A percentile compares a stretch with the other conserved stretches of the same genome.
Evolutionary conservation across 37 sponge, comb jelly and placozoan species (phyloP).

Genomic region (Spongilla lacustris): DNA sequence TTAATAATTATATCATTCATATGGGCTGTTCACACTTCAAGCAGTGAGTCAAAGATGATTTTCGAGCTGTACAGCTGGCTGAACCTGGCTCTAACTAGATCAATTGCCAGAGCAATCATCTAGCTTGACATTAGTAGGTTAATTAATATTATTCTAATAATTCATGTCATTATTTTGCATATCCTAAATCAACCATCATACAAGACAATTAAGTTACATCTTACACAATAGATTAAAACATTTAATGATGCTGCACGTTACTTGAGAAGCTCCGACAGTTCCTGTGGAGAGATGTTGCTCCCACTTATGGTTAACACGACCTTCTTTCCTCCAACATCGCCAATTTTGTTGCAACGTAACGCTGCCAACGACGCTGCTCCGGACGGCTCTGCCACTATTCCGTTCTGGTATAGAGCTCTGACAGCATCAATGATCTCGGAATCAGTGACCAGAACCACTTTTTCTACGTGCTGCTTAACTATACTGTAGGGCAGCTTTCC

Average conservation of each 20-base stretch:
- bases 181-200: too few species aligned
- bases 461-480: conserved; percentile 50
- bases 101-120: too few species aligned
- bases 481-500: conserved; percentile 45
- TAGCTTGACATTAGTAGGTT: too few species aligned
- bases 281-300: conserved; percentile 59
- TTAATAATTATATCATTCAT: too few species aligned
- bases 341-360: conserved; percentile 43
- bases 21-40: too few species aligned
- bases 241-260: not conserved
- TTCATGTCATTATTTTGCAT: too few species aligned
- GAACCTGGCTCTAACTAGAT: too few species aligned
- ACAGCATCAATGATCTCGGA: conserved; percentile 57
- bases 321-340: conserved; percentile 33
- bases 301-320: conserved; percentile 59
- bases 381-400: conserved; percentile 72
- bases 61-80: too few species aligned
- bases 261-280: conserved; percentile 35
- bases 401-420: conserved; percentile 31
- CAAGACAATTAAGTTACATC: too few species aligned
- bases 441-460: conserved; percentile 65
- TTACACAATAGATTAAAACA: too few species aligned
- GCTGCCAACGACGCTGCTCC: conserved; percentile 67
- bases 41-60: too few species aligned
- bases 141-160: too few species aligned